Base-by-base conservation (phyloP, 2,888 invertebrate genomes). In the Cyclophora albipunctata region DNA sequence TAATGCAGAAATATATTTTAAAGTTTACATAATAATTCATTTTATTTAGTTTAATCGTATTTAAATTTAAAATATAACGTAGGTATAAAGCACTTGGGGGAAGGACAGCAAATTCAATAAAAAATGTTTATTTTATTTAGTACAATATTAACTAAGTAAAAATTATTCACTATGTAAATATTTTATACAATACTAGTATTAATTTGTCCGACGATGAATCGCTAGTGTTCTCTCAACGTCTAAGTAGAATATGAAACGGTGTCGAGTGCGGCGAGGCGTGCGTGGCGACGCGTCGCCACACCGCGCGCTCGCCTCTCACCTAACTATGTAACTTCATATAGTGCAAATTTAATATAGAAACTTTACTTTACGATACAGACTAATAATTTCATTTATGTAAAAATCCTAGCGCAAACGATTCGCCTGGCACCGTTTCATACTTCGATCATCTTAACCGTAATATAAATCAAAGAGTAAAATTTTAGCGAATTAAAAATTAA, bases 91-190 rank as follows among this genome's bases (percentile, higher is more conserved):
- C 89, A 89, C 89, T 89, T 89, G 82, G 89, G 89, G 89, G 85
- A 88, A 89, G 89, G 89, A 89, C 87, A 89, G 89, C 89, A 88
- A 89, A 89, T 89, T 85, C 84, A 89, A 89, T 89, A 84, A 89
- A 86, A 89, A 89, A 87, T 80, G 81, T 83, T 85, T 83, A 84
- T 83, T 43, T 83, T 80, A 83, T 85, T 86, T 84, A 84, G 75
- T 85, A 81, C 80, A 78, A 78, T 76, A 84, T 81, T 86, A 88
- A 88, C 87, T 87, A 87, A 88, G 84, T 86, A 88, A 87, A 87
- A 88, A 87, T 86, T 86, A 87, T 85, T 84, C 73, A 75, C 88
- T 88, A 88, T 85, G 79, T 88, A 86, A 86, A 87, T 88, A 86
- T 87, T 83, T 85, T 84, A 86, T 86, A 87, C 87, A 88, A 83